A percentile compares a stretch with the other conserved stretches of the same genome.
Conservation (phyloP, 2,888 invertebrate species). For the Dinocampus coccinellae region DNA sequence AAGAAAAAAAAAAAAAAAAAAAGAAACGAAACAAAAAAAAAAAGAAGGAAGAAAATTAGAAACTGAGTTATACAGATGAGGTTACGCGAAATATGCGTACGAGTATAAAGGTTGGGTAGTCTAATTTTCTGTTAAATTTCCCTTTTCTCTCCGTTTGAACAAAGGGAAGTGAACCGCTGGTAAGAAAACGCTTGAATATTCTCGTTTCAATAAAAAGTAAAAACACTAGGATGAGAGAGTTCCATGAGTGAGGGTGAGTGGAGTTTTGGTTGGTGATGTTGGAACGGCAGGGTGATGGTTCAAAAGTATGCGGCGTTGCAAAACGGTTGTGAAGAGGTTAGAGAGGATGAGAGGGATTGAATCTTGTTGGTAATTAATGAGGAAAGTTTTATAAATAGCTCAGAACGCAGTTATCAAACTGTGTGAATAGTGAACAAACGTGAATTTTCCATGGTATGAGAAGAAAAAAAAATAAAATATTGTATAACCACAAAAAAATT, state of each 20-base stretch:
- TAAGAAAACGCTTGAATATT: conserved; percentile 34
- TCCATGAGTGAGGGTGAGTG: conserved; percentile 41
- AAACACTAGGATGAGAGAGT: conserved; percentile 31
- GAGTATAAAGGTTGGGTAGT: conserved; percentile 39
- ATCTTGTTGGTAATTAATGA: conserved; percentile 65
- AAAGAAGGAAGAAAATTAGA: too few relatives aligned
- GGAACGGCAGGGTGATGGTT: background rate
- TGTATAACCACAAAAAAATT: too few relatives aligned
- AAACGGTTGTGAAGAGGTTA: conserved; percentile 32
- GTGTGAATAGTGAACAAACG: conserved; percentile 44
- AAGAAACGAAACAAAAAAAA: too few relatives aligned
- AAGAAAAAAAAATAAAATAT: background rate
- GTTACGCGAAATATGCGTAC: conserved; percentile 7
- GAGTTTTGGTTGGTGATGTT: conserved; percentile 17
- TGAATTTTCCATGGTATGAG: background rate
- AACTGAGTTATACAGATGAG: conserved; percentile 33
- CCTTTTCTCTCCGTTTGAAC: conserved; percentile 48
- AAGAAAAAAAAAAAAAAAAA: too few relatives aligned
- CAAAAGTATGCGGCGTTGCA: background rate
- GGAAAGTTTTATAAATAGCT: conserved; percentile 65
- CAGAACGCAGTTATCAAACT: conserved; percentile 56
- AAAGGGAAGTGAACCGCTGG: conserved; percentile 52
- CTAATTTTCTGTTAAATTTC: conserved; percentile 62
- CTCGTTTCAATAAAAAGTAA: conserved; percentile 24
- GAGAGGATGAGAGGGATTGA: conserved; percentile 54